These are phyloP conservation scores for Phortica okadai DNA, from an alignment of 2,888 invertebrate species.

Conservation along the genomic window DNA sequence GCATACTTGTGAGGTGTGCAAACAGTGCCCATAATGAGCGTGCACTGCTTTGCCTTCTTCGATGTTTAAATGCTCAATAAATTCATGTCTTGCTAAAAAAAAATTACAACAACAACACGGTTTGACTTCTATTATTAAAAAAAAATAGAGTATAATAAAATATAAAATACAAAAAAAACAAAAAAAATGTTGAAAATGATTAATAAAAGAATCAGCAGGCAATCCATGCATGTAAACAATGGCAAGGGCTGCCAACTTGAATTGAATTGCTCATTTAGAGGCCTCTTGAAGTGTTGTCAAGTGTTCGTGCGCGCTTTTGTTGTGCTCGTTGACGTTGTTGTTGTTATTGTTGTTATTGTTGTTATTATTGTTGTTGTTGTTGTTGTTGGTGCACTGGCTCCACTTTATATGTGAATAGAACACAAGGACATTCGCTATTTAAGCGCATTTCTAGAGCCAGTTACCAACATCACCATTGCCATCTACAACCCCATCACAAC, in stretches of 20 bases:
- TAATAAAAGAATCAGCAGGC: neutral
- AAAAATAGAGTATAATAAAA: no score
- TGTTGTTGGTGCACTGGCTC: neutral
- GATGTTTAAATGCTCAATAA: constrained; percentile 1
- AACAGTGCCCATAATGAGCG: constrained; percentile 7
- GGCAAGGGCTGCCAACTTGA: constrained; percentile 63
- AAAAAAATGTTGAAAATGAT: neutral
- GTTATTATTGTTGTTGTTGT: neutral
- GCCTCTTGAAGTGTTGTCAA: constrained; percentile 55
- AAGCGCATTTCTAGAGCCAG: constrained; percentile 17
- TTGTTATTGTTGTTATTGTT: constrained; percentile 5
- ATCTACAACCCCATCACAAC: neutral
- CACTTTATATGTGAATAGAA: neutral
- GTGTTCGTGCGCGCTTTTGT: constrained; percentile 38
- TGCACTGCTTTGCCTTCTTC: neutral
- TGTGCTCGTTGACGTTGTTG: constrained; percentile 10
- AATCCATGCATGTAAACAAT: neutral
- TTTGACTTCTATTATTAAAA: no score
- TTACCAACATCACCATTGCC: neutral
- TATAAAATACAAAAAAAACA: neutral
- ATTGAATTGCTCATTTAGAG: constrained; percentile 64
- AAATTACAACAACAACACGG: neutral
- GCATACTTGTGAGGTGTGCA: constrained; percentile 7
- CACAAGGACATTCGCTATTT: constrained; percentile 3
- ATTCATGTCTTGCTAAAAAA: neutral